Conservation (phyloP, 2,888 invertebrate genomes). For the Anthrax anthrax region DNA sequence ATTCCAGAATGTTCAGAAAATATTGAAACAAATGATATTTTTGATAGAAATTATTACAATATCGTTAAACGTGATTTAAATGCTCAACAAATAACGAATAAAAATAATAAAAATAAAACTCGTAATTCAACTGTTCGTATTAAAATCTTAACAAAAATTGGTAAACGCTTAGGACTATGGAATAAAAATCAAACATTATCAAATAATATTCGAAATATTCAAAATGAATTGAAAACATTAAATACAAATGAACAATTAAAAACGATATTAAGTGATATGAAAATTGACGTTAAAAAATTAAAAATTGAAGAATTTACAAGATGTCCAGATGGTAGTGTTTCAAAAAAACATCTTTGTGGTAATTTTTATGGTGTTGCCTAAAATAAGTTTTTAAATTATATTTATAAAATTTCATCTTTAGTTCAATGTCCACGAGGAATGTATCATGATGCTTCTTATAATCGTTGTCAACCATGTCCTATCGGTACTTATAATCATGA, state of each 20-base stretch:
- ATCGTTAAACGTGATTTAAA: conserved; percentile 13
- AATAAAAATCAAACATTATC: conserved; percentile 21
- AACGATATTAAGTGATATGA: conserved; percentile 12
- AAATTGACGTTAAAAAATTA: conserved; percentile 16
- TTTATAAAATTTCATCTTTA: conserved; percentile 23
- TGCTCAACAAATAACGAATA: not conserved
- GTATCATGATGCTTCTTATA: conserved; percentile 40
- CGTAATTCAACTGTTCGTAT: conserved; percentile 12
- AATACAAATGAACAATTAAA: conserved; percentile 15
- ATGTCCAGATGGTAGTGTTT: conserved; percentile 41
- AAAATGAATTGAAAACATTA: conserved; percentile 14
- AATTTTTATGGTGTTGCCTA: conserved; percentile 15
- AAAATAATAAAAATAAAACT: not conserved
- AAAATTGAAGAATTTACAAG: conserved; percentile 18
- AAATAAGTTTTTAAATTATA: conserved; percentile 14
- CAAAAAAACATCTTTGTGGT: conserved; percentile 43
- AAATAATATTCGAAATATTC: conserved; percentile 16
- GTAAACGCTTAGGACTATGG: conserved; percentile 20
- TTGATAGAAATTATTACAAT: conserved; percentile 12
- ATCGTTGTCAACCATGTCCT: conserved; percentile 43
- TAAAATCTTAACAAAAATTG: conserved; percentile 16
- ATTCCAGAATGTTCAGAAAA: conserved; percentile 14
- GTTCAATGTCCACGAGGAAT: conserved; percentile 52
- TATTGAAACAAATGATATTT: conserved; percentile 3
- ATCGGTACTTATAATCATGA: conserved; percentile 44